Conservation (phyloP, 1,140 invertebrate genomes). For the Papilio polyxenes region DNA sequence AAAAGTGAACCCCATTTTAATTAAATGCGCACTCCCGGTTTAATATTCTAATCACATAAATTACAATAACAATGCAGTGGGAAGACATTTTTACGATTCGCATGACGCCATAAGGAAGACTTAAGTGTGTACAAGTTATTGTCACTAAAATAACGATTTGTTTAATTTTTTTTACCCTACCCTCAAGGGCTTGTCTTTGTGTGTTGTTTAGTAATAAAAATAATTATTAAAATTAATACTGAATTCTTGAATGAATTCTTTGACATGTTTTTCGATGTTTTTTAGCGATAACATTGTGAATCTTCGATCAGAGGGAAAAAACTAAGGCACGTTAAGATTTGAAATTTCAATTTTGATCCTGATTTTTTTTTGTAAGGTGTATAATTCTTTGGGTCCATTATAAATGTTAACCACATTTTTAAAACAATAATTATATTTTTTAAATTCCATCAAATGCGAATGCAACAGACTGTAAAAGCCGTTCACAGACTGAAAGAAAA, state of each 20-base stretch:
- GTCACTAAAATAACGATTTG: constrained; percentile 29
- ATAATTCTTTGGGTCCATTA: no score
- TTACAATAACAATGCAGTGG: constrained; percentile 59
- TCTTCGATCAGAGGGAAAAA: no score
- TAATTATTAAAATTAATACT: no score
- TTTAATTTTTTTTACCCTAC: not conserved
- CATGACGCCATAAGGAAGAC: constrained; percentile 48
- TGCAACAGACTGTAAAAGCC: constrained; percentile 69
- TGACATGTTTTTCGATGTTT: no score
- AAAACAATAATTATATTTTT: constrained; percentile 8
- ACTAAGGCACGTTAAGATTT: no score
- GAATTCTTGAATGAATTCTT: no score
- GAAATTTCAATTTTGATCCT: no score
- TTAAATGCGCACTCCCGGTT: constrained; percentile 60
- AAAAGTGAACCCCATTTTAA: constrained; percentile 52
- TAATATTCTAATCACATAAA: constrained; percentile 58
- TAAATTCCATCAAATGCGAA: constrained; percentile 49
- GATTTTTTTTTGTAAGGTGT: no score
- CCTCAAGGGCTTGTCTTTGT: not conserved
- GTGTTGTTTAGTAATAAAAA: not conserved
- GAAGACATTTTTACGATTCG: constrained; percentile 59
- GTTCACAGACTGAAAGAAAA: constrained; percentile 63
- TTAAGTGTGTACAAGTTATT: not conserved
- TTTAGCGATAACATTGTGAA: no score
- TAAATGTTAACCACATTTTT: not conserved